Evolutionary conservation across 1,140 invertebrate genomes (phyloP).

Genomic region (Leucophenga varia): DNA sequence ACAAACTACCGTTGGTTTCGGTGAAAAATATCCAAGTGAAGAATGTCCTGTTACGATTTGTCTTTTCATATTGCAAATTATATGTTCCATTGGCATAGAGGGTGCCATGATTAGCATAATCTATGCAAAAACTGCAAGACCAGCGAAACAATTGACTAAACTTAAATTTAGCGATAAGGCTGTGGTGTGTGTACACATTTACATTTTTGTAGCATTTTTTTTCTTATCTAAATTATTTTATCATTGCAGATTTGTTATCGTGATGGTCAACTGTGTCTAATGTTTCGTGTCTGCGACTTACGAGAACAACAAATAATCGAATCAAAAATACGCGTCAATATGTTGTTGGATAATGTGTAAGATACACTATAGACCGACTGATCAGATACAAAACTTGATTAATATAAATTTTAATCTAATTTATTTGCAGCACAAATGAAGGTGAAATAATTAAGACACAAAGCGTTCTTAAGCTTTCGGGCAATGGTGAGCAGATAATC

Average conservation of each 20-base stretch:
- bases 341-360: constrained; percentile 56
- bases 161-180: constrained; percentile 65
- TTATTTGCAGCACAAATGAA: constrained; percentile 36
- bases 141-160: constrained; percentile 58
- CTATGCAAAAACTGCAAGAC: constrained; percentile 63
- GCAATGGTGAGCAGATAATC: constrained; percentile 58
- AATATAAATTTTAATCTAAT: no score
- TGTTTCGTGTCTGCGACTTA: constrained; percentile 65
- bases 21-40: constrained; percentile 75
- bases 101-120: constrained; percentile 63
- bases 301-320: constrained; percentile 61
- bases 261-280: constrained; percentile 63
- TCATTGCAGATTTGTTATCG: constrained; percentile 61
- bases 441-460: constrained; percentile 44
- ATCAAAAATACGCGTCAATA: constrained; percentile 63
- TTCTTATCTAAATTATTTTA: not conserved
- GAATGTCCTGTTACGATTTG: constrained; percentile 83
- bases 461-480: constrained; percentile 46
- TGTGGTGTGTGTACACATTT: constrained; percentile 57
- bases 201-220: not conserved
- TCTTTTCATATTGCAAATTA: constrained; percentile 64
- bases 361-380: no score
- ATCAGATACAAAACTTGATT: no score
- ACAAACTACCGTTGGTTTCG: constrained; percentile 70
- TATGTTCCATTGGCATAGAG: constrained; percentile 61